A percentile compares a stretch with the other conserved stretches of the same genome.
Evolutionary conservation across 2,888 invertebrate species (phyloP).

Genomic region (Trichogramma dendrolimi): DNA sequence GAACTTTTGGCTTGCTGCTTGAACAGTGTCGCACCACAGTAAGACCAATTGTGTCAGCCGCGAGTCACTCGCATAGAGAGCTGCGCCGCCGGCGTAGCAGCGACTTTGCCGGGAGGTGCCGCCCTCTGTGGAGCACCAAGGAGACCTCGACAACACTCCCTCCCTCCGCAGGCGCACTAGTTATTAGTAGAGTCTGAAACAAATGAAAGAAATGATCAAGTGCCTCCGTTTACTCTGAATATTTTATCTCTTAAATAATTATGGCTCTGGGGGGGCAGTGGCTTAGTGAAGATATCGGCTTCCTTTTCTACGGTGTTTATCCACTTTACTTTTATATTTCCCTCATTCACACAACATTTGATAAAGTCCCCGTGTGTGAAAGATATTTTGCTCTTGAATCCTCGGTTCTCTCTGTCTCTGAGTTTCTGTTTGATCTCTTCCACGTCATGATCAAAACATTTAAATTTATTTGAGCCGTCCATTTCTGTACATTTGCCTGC

Average conservation of each 20-base stretch:
- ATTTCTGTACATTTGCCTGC: constrained; percentile 17
- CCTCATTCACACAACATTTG: constrained; percentile 2
- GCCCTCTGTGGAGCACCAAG: too few relatives aligned
- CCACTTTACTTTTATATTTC: constrained; percentile 28
- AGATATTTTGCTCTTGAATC: constrained; percentile 11
- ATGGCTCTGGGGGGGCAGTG: constrained; percentile 20
- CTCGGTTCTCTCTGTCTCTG: constrained; percentile 21
- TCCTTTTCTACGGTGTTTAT: constrained; percentile 25
- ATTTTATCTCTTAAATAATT: constrained; percentile 15
- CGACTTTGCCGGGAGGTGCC: too few relatives aligned
- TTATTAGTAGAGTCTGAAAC: too few relatives aligned
- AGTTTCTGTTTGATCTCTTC: constrained; percentile 18
- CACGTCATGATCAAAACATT: constrained; percentile 21
- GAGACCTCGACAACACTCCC: too few relatives aligned
- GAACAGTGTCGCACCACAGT: too few relatives aligned
- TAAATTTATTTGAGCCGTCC: constrained; percentile 30
- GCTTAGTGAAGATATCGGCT: constrained; percentile 7
- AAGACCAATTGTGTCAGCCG: too few relatives aligned
- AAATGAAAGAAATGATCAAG: too few relatives aligned
- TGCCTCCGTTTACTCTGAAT: too few relatives aligned
- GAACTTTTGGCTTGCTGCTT: too few relatives aligned
- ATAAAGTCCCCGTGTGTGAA: background rate
- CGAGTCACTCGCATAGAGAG: too few relatives aligned
- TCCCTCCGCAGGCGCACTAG: too few relatives aligned
- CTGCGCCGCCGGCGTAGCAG: too few relatives aligned